phyloP scores from a whole-genome alignment of 2,888 invertebrate species.

The Scaptomyza flava region DNA sequence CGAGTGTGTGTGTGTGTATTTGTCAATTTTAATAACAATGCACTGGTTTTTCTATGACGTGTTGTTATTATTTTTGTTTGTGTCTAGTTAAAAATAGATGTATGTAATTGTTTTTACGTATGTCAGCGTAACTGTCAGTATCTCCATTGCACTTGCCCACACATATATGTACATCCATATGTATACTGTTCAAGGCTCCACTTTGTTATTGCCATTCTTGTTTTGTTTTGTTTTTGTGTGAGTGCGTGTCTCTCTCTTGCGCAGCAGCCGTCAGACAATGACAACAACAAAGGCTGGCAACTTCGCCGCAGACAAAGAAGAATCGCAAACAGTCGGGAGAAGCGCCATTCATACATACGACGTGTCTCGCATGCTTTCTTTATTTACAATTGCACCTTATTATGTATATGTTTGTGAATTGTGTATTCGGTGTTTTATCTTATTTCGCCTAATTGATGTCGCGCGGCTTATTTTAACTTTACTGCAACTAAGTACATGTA shows the following conservation, averaged over 20 bases:
- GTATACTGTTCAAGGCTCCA: slow-evolving; percentile 63
- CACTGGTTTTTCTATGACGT: slow-evolving; percentile 39
- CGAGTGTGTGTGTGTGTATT: slow-evolving; percentile 39
- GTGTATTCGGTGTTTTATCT: slow-evolving; percentile 45
- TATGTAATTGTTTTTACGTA: slow-evolving; percentile 40
- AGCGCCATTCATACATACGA: slow-evolving; percentile 36
- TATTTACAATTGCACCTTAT: slow-evolving; percentile 54
- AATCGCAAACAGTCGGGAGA: slow-evolving; percentile 23
- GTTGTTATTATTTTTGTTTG: slow-evolving; percentile 46
- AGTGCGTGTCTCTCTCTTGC: slow-evolving; percentile 32
- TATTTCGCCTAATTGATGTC: slow-evolving; percentile 66
- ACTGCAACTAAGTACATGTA: slow-evolving; percentile 7
- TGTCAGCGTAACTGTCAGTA: slow-evolving; percentile 32
- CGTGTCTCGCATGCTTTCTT: slow-evolving; percentile 17
- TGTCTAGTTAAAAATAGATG: slow-evolving; percentile 56
- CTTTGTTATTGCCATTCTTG: slow-evolving; percentile 58
- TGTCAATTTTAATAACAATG: slow-evolving; percentile 64
- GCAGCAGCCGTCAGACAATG: slow-evolving; percentile 50
- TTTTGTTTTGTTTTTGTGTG: slow-evolving; percentile 48
- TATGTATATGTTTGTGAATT: not conserved
- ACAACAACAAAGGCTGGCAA: slow-evolving; percentile 66
- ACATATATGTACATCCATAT: slow-evolving; percentile 20
- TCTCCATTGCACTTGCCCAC: slow-evolving; percentile 55
- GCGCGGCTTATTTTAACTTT: slow-evolving; percentile 46
- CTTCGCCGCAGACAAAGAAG: slow-evolving; percentile 59